phyloP scores from a whole-genome alignment of 1,140 invertebrate species.

The Hyles vespertilio region DNA sequence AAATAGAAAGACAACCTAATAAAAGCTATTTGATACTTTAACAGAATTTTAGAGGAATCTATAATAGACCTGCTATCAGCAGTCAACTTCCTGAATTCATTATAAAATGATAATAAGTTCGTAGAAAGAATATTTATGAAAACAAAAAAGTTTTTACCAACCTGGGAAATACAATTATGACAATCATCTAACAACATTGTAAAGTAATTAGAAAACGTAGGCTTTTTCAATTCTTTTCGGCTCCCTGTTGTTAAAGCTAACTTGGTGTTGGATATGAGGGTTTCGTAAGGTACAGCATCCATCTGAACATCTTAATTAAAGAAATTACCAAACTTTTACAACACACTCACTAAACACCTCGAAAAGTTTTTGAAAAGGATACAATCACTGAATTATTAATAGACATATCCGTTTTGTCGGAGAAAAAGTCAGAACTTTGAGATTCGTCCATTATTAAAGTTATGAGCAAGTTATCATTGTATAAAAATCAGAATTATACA shows the following conservation, averaged over 20 bases:
- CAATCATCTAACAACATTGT: constrained; percentile 39
- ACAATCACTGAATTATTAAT: constrained; percentile 22
- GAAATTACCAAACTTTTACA: constrained; percentile 5
- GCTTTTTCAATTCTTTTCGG: constrained; percentile 16
- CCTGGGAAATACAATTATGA: constrained; percentile 39
- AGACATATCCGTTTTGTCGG: constrained; percentile 23
- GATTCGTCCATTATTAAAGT: constrained; percentile 36
- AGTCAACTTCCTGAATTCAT: no score
- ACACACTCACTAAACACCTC: neutral
- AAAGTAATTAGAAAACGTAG: constrained; percentile 25
- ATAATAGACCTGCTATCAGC: no score
- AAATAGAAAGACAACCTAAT: no score
- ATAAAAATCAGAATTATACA: no score
- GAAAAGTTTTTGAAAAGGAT: constrained; percentile 24
- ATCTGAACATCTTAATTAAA: constrained; percentile 25
- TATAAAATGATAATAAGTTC: no score
- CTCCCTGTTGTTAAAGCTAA: constrained; percentile 10
- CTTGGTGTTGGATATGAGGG: constrained; percentile 33
- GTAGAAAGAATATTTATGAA: no score
- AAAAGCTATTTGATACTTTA: no score
- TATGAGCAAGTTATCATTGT: neutral
- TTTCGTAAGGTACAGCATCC: constrained; percentile 30
- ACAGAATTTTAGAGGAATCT: no score
- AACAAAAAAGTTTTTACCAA: constrained; percentile 6
- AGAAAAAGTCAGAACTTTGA: constrained; percentile 41